These are phyloP conservation scores for Electrophaes corylata DNA, from an alignment of 2,888 invertebrate species.

Conservation along the genomic window DNA sequence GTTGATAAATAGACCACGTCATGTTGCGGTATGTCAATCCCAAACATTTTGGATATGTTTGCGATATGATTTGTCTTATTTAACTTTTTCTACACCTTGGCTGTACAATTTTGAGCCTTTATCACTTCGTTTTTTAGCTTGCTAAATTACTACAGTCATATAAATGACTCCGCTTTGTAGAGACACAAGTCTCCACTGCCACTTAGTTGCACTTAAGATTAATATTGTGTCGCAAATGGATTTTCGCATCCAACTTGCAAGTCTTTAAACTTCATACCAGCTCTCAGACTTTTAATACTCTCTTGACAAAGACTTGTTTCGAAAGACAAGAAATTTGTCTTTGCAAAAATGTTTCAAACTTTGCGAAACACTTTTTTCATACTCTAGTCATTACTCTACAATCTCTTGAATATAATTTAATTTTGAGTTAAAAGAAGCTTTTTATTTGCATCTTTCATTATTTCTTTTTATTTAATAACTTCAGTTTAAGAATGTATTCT, in stretches of 20 bases:
- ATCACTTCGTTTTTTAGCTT: no score
- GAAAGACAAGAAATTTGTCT: slow-evolving; percentile 20
- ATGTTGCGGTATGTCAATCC: no score
- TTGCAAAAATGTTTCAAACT: slow-evolving; percentile 23
- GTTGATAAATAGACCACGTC: no score
- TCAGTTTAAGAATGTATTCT: no score
- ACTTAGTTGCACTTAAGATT: slow-evolving; percentile 36
- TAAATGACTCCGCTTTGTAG: background rate
- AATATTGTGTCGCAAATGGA: slow-evolving; percentile 43
- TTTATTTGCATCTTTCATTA: background rate
- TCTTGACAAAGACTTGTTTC: slow-evolving; percentile 26
- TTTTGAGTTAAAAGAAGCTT: background rate
- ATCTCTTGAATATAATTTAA: slow-evolving; percentile 11
- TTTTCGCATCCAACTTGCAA: slow-evolving; percentile 40
- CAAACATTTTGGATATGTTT: no score
- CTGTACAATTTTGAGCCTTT: no score
- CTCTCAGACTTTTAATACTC: slow-evolving; percentile 45
- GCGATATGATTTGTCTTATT: no score
- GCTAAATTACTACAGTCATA: background rate
- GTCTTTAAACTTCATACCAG: slow-evolving; percentile 42
- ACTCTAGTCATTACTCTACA: slow-evolving; percentile 17
- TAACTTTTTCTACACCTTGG: no score
- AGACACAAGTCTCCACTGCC: slow-evolving; percentile 7
- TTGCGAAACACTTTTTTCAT: slow-evolving; percentile 23
- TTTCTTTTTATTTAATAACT: no score